A percentile compares a stretch with the other conserved stretches of the same genome.
Conservation (phyloP, 2,888 invertebrate species). For the Oligia fasciuncula region DNA sequence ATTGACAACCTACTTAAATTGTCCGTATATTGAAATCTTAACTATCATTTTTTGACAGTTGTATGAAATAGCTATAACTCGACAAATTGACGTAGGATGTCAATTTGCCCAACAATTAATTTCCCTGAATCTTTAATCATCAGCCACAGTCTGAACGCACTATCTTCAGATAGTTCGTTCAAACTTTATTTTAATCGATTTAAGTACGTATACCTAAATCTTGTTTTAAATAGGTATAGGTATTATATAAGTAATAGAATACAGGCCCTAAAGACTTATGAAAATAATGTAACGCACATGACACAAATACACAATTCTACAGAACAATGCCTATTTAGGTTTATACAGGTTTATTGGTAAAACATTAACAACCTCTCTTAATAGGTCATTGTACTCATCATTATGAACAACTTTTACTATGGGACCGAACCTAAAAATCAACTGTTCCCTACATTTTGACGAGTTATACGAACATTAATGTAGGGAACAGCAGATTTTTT, state of each 20-base stretch:
- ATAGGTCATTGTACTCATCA: no score
- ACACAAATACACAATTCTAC: constrained; percentile 24
- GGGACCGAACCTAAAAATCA: no score
- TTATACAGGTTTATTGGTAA: not conserved
- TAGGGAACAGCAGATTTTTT: no score
- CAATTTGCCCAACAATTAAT: not conserved
- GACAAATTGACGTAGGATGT: no score
- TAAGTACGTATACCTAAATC: not conserved
- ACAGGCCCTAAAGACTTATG: constrained; percentile 6
- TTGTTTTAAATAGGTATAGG: not conserved
- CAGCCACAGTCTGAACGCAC: not conserved
- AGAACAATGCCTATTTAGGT: not conserved
- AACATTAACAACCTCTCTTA: no score
- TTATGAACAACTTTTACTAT: no score
- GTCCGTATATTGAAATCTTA: not conserved
- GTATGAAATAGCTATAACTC: no score
- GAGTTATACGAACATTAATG: no score
- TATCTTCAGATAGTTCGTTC: not conserved
- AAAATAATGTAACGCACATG: constrained; percentile 5
- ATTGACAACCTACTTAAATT: not conserved
- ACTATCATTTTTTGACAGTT: not conserved
- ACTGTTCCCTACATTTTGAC: no score
- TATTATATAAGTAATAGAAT: constrained; percentile 2
- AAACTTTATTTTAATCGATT: not conserved
- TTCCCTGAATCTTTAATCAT: not conserved